phyloP scores from a whole-genome alignment of 2,888 invertebrate species.

The Cephonodes hylas region DNA sequence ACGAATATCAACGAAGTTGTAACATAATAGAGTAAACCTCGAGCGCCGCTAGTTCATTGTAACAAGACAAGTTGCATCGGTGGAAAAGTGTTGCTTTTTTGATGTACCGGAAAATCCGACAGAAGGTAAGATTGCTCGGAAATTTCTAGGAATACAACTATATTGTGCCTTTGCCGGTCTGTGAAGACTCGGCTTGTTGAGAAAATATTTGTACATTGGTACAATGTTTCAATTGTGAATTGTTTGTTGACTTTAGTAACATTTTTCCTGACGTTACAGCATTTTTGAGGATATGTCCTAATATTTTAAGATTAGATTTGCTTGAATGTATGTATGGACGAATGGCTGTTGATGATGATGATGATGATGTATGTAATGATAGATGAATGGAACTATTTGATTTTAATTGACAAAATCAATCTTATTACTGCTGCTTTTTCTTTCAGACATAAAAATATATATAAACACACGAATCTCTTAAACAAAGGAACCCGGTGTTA shows the following conservation, averaged over 20 bases:
- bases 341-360: too few species aligned
- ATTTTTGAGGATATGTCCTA: not conserved
- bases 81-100: slow-evolving; percentile 18
- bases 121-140: slow-evolving; percentile 28
- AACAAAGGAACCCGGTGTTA: not conserved
- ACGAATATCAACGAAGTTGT: slow-evolving; percentile 22
- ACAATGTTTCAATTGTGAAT: not conserved
- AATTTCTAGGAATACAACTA: slow-evolving; percentile 31
- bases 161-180: slow-evolving; percentile 34
- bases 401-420: too few species aligned
- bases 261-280: not conserved
- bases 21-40: slow-evolving; percentile 34
- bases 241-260: not conserved
- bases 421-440: too few species aligned
- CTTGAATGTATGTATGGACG: too few species aligned
- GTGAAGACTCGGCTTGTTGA: not conserved
- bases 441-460: too few species aligned
- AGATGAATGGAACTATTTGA: too few species aligned
- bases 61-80: slow-evolving; percentile 40
- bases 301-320: too few species aligned
- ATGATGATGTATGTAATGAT: too few species aligned
- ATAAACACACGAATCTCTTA: too few species aligned
- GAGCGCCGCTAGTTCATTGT: slow-evolving; percentile 35
- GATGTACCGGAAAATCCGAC: slow-evolving; percentile 30
- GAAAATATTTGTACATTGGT: not conserved